These are phyloP conservation scores for Tromatobia lineatoria DNA, from an alignment of 2,888 invertebrate species.

Conservation along the genomic window DNA sequence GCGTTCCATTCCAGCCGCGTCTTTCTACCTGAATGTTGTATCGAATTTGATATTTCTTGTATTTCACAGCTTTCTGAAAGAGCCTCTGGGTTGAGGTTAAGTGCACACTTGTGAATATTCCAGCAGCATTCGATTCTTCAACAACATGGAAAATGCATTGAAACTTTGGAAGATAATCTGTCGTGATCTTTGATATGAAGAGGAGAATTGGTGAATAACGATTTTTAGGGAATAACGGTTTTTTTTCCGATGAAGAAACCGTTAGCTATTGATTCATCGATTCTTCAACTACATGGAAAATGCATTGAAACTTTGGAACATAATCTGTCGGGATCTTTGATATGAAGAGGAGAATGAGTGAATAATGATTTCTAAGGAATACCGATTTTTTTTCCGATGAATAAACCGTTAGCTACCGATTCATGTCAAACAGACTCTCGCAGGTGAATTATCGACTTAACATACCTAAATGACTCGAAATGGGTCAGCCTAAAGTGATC, in stretches of 20 bases:
- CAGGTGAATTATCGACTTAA: too few species aligned
- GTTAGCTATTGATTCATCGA: too few species aligned
- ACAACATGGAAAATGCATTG: slow-evolving; percentile 63
- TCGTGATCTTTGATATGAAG: background rate
- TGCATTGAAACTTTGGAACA: slow-evolving; percentile 59
- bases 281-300: slow-evolving; percentile 59
- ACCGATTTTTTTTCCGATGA: too few species aligned
- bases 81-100: slow-evolving; percentile 50
- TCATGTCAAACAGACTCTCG: too few species aligned
- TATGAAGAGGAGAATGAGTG: background rate
- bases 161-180: slow-evolving; percentile 49
- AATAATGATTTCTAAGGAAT: too few species aligned
- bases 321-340: background rate
- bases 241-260: too few species aligned
- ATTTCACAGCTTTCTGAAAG: slow-evolving; percentile 45
- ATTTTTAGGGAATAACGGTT: too few species aligned
- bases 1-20: background rate
- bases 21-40: slow-evolving; percentile 25
- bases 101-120: slow-evolving; percentile 44
- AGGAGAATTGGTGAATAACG: background rate
- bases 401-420: too few species aligned
- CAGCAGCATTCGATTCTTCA: slow-evolving; percentile 38
- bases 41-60: slow-evolving; percentile 54
- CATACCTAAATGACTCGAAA: too few species aligned
- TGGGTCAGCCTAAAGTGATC: too few species aligned